Base-by-base conservation (phyloP, 2,888 invertebrate species). In the Torymus auratus region DNA sequence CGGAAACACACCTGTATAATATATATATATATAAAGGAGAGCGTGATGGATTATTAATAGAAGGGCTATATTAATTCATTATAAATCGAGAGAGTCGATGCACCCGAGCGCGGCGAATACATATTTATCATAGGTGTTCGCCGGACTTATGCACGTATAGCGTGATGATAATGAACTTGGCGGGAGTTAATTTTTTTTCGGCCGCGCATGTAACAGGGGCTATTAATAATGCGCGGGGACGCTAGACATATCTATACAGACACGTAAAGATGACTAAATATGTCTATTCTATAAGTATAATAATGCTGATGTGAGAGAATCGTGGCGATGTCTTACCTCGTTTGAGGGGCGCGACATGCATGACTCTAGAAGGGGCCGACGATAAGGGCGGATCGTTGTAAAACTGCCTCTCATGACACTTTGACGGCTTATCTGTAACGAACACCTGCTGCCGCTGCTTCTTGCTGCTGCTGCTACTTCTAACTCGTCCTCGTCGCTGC, bases 361-460 rank as follows among this genome's bases (percentile, higher is more conserved):
- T 91, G 91, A 89, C 91, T 91, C 89, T 88, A 86, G 86, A 85
- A 88, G 87, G 89, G 89, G 88, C 88, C 88, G 87, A 90, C 88
- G 88, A 88, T 87, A 90, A 89, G 89, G 89, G 90, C 91, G 91
- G 91, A 89, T 86, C 86, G 88, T 85, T 86, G 89, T 89, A 87
- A 90, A 89, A 89, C 91, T 89, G 90, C 90, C 90, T 90, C 90
- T 91, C 91, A 91, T 91, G 91, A 91, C 91, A 91, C 90, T 76
- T 71, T 74, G 71, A 76, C 82, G 79, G 67, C 81, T 81, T 73
- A 41, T 73, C 81, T 53, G 73, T 23, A 58, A 78, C 58, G 62
- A 77, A 77, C 81, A 73, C 73, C 61, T 64, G 75, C 76, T 64
- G 75, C 71, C 50, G 80, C 65, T 28, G 65, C 62, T 65, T 53